phyloP scores from a whole-genome alignment of 1,140 invertebrate species.

The Ridgeia piscesae region DNA sequence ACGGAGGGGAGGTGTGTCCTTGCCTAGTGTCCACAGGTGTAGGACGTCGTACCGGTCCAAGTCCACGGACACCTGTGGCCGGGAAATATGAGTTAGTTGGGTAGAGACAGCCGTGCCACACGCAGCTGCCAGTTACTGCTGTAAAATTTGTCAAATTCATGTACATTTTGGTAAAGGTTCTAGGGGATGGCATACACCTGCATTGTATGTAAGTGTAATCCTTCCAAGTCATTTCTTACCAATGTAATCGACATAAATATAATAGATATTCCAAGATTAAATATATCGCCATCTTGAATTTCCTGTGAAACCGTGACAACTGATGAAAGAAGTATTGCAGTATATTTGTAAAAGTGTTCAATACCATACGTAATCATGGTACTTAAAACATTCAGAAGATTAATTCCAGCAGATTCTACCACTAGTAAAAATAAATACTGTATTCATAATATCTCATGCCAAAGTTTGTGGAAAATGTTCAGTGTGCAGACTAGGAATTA shows the following conservation, averaged over 20 bases:
- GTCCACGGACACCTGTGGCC: constrained; percentile 48
- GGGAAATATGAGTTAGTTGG: constrained; percentile 26
- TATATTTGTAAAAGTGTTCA: neutral
- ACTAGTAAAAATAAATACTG: neutral
- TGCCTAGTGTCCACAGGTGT: constrained; percentile 52
- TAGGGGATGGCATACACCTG: neutral
- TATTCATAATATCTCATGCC: neutral
- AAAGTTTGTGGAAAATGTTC: neutral
- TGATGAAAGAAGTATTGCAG: neutral
- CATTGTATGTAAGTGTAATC: neutral
- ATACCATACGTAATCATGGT: neutral
- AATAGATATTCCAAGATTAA: neutral
- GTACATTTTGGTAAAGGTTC: neutral
- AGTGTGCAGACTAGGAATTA: neutral
- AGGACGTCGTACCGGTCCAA: constrained; percentile 50
- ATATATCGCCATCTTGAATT: neutral
- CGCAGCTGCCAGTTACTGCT: neutral
- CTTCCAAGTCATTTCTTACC: neutral
- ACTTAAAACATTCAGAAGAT: neutral
- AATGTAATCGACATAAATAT: neutral
- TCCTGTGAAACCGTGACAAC: neutral
- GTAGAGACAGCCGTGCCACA: constrained; percentile 2
- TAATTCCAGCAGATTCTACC: neutral
- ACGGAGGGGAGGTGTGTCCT: constrained; percentile 35
- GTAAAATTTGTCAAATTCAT: neutral